These are phyloP conservation scores for Xylocampa areola DNA, from an alignment of 2,888 invertebrate species.

Conservation along the genomic window DNA sequence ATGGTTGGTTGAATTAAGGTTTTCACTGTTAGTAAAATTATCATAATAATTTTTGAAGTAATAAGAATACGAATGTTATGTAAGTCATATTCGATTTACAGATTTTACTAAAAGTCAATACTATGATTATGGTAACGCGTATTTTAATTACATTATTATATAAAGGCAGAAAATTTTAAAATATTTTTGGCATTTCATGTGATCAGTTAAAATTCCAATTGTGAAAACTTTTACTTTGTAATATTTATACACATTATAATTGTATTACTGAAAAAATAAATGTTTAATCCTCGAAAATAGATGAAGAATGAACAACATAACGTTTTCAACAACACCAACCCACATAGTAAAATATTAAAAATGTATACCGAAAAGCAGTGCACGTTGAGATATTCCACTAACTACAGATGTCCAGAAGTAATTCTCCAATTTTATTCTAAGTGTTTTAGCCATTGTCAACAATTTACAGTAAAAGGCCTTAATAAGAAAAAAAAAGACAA, in stretches of 20 bases:
- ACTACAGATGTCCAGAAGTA: constrained; percentile 13
- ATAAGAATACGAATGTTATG: no score
- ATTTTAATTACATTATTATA: no score
- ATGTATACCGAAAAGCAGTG: constrained; percentile 12
- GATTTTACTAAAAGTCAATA: no score
- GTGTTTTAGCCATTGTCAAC: constrained; percentile 1
- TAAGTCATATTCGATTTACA: no score
- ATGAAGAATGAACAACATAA: neutral
- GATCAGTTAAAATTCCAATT: no score
- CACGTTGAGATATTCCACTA: neutral
- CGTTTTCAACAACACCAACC: neutral
- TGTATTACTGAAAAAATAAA: no score
- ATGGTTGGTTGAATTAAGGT: constrained; percentile 1
- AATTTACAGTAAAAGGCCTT: neutral
- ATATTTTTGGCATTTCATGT: no score
- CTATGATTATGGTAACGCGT: no score
- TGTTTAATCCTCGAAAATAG: neutral
- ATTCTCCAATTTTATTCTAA: constrained; percentile 13
- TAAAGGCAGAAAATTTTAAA: no score
- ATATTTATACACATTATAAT: no score
- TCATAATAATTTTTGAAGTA: no score
- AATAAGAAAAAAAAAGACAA: neutral
- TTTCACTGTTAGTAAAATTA: neutral
- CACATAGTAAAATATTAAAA: neutral
- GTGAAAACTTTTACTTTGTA: no score